Base-by-base conservation (phyloP, 2,888 invertebrate genomes). In the Arrhopalites spinosus region DNA sequence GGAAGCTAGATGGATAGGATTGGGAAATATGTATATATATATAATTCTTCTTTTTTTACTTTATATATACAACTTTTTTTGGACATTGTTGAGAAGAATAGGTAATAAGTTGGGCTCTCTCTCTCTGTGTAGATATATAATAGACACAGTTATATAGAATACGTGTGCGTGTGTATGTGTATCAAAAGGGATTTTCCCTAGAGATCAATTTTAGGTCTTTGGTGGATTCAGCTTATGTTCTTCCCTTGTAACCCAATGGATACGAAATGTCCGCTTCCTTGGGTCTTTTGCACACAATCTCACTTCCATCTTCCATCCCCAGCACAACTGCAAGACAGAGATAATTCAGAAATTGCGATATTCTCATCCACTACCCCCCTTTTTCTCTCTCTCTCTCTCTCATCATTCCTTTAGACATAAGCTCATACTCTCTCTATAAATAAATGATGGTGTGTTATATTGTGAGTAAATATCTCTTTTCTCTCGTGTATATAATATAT, bases 151-250 rank as follows among this genome's bases (percentile, higher is more conserved):
- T 36, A 36, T 3, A 11, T 36, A 36, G 36, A 36, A 36, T 36
- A 36, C 11, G 36, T 36, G 36, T 13, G 59, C 27, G 59, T 59
- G 23, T 59, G 59, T 59, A 25, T 25, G 1, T 25, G 25, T 56
- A n/a, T 2, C 7, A 59, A 11, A 25, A 20, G 36, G 64, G 64
- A 68, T 30, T 71, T 59, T 56, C 71, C 71, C 71, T 36, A 30
- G 59, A 53, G 71, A 71, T 71, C 71, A 71, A 71, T 71, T 71
- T 71, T 71, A 71, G 56, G 71, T 71, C 71, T 71, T 71, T 71
- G 56, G 71, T 71, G 71, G 71, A 71, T 71, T 59, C 25, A 36
- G 29, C 71, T 71, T 29, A 47, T 69, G 69, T 50, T 15, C n/a
- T 20, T 53, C 23, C 15, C 50, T 15, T n/a, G 23, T n/a, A n/a